Conservation (phyloP, 1,140 invertebrate species). For the Pogonomyrmex barbatus region DNA sequence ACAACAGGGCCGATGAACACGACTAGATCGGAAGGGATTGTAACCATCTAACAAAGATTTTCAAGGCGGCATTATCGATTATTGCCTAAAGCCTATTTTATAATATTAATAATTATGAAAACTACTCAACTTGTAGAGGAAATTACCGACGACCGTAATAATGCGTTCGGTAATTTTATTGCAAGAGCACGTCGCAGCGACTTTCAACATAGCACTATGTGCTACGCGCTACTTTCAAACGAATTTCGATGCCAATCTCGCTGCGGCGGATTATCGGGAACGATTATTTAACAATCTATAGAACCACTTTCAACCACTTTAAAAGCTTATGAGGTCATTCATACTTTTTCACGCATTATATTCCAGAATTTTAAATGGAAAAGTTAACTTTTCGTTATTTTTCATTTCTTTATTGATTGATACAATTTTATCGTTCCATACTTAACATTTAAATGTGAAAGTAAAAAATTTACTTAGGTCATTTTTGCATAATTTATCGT, state of each 20-base stretch:
- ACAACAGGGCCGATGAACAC: constrained; percentile 9
- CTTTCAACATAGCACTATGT: not conserved
- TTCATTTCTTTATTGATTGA: not conserved
- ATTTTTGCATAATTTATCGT: not conserved
- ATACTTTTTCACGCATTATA: not conserved
- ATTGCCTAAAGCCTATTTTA: constrained; percentile 9
- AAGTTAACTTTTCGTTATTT: not conserved
- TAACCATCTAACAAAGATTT: constrained; percentile 51
- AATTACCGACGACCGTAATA: not conserved
- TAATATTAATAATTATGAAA: constrained; percentile 49
- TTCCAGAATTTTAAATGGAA: not conserved
- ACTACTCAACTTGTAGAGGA: constrained; percentile 22
- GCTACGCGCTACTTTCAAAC: not conserved
- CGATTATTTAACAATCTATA: constrained; percentile 32
- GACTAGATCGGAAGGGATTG: not conserved
- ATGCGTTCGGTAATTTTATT: constrained; percentile 37
- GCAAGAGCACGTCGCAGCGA: not conserved
- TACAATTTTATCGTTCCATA: not conserved
- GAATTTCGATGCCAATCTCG: constrained; percentile 42
- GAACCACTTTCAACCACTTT: constrained; percentile 11
- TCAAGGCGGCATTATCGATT: not conserved
- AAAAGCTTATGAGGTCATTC: not conserved
- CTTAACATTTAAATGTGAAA: not conserved
- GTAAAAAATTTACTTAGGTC: not conserved
- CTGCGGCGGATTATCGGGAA: constrained; percentile 35